Percentiles rank a stretch among this genome's conserved stretches.
These are phyloP conservation scores for Amazonetta brasiliensis DNA, from an alignment of 2,797 vertebrate genomes.

Conservation along the genomic window DNA sequence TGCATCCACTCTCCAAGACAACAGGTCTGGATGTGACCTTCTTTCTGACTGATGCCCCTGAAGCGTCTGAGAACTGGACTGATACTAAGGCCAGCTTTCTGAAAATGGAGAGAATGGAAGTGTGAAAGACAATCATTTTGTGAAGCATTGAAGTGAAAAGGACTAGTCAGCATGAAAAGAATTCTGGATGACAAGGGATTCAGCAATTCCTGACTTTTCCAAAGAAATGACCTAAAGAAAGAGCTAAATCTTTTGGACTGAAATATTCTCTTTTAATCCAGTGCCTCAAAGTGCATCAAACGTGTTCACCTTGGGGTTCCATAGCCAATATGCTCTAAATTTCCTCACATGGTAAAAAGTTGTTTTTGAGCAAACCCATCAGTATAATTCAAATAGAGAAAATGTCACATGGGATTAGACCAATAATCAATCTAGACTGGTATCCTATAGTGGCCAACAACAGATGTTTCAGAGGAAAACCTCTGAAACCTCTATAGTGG, in stretches of 20 bases:
- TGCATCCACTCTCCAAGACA: not conserved
- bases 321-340: conserved; percentile 35
- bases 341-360: conserved; percentile 1
- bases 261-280: not conserved
- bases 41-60: not conserved
- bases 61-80: not conserved
- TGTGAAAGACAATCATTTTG: not conserved
- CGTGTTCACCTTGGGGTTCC: conserved; percentile 4
- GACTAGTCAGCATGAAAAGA: not conserved
- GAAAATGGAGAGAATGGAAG: not conserved
- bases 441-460: conserved; percentile 29
- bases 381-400: conserved; percentile 22
- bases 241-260: not conserved
- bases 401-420: conserved; percentile 25
- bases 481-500: not conserved
- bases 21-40: not conserved
- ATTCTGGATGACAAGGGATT: not conserved
- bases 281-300: conserved; percentile 4
- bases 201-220: not conserved
- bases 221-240: not conserved
- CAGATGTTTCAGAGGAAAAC: conserved; percentile 51
- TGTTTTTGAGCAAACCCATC: not conserved
- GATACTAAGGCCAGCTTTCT: not conserved
- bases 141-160: conserved; percentile 25
- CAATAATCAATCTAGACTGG: conserved; percentile 42